Evolutionary conservation across 1,140 invertebrate species (phyloP), one percentile per base, ranked within the genome.

Genomic region (Lucilia cuprina): DNA sequence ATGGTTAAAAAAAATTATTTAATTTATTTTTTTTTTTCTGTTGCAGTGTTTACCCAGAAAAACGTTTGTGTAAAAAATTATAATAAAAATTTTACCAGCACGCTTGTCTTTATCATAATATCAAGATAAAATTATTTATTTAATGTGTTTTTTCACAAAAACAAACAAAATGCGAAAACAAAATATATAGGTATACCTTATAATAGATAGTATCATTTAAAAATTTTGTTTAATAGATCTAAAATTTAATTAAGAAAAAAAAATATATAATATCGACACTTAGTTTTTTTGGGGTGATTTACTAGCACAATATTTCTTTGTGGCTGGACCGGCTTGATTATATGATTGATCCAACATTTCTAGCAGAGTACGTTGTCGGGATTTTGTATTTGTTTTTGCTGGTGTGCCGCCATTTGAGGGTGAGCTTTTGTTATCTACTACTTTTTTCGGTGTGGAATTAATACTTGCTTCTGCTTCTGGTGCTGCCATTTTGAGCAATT

Each of bases 321-420:
- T 70, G 10, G 21, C 82, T 50, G 84, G 84, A 25, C 84, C 82
- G 35, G 50, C 55, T 55, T 74, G 25, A 49, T 83, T 83, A 80
- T 74, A 83, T 9, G 84, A 83, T 74, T 84, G 82, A 41, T 86
- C 85, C 50, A 86, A 55, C 85, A 86, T 86, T 78, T 86, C 85
- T 12, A 86, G 50, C 13, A 86, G 50, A 25, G 85, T 82, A 74
- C 82, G 84, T 83, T 86, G 85, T 21, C 83, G 55, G 47, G 77
- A 60, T 34, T 85, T 83, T 30, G 84, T 19, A 19, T n/a, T n/a
- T 19, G 65, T 30, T 35, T 10, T 50, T 70, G 34, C 34, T 50
- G 77, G 75, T 82, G 85, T 50, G 47, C 65, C 34, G 14, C 47
- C 30, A 30, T 83, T 84, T 19, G 65, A 35, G 13, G 49, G 8